Evolutionary conservation across 2,797 vertebrate genomes (phyloP), one percentile per base, ranked within the genome.

Genomic region (Gobionotothen gibberifrons): DNA sequence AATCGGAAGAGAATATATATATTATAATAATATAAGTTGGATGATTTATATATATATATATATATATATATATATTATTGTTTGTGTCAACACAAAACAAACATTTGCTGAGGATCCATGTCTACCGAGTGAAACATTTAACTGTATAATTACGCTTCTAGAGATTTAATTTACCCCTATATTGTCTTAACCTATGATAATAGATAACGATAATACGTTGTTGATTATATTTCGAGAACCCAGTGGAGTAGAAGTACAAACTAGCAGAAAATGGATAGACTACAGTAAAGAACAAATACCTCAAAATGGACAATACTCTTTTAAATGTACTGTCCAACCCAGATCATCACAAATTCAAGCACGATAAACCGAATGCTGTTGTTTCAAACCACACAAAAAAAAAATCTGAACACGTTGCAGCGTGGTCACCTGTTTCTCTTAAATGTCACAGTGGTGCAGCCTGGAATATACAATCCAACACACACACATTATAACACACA

Each of bases 391-490:
- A 62, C 55, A 53, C 55, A 8, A 39, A 42, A 56, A 82, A 26
- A 10, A 36, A 69, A 59, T 17, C 52, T 21, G 40, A 72, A 55
- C 61, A 76, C 55, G 48, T n/a, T 47, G 48, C 2, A 22, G 51
- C 79, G 72, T 22, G 3, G 17, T 47, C 59, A 81, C 64, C 39
- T 64, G 77, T 69, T 76, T 54, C 77, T 85, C 67, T 74, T 74
- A 87, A 90, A 90, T 86, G 89, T 85, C 85, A 90, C 64, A 39
- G 52, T 21, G 5, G 58, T 69, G 57, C 58, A 55, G 67, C 32
- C 9, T n/a, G 26, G 58, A 78, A 85, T 81, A 77, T 48, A 78
- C 53, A 82, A 78, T 40, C 21, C 48, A 65, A 47, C 55, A 60
- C 72, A 32, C 63, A 68, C 60, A 58, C 49, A 65, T 36, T 36